Percentiles rank a stretch among this genome's conserved stretches.
These are phyloP conservation scores for Microctenopoma steveboyesi DNA, from an alignment of 2,797 vertebrate genomes.

Conservation along the genomic window DNA sequence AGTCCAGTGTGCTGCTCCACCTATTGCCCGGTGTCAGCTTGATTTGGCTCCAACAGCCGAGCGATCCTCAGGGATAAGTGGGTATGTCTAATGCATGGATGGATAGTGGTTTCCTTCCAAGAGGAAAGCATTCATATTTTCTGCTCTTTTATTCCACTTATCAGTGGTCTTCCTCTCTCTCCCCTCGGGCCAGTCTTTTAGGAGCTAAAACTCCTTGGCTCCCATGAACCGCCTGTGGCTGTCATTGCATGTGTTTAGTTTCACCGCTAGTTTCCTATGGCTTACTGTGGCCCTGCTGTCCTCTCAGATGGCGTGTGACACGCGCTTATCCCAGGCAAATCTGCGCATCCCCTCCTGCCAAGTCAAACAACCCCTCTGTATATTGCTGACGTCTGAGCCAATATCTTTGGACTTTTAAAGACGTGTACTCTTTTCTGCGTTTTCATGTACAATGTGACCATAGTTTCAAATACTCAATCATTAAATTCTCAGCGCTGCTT, in stretches of 20 bases:
- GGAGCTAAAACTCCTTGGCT: slow-evolving; percentile 77
- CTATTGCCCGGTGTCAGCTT: neutral
- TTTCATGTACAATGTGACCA: slow-evolving; percentile 79
- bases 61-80: neutral
- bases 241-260: slow-evolving; percentile 84
- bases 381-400: slow-evolving; percentile 81
- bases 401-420: slow-evolving; percentile 80
- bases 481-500: slow-evolving; percentile 82
- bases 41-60: too few relatives aligned
- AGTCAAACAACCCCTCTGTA: slow-evolving; percentile 81
- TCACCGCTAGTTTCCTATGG: slow-evolving; percentile 82
- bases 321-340: slow-evolving; percentile 81
- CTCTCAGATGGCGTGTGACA: slow-evolving; percentile 81
- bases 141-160: slow-evolving; percentile 71
- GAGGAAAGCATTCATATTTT: slow-evolving; percentile 75
- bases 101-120: slow-evolving; percentile 76
- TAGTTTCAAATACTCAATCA: slow-evolving; percentile 84
- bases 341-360: slow-evolving; percentile 73
- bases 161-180: slow-evolving; percentile 69
- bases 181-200: slow-evolving; percentile 72
- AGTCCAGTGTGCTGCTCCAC: neutral
- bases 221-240: slow-evolving; percentile 77
- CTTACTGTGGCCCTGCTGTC: slow-evolving; percentile 77
- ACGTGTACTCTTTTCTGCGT: slow-evolving; percentile 66
- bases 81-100: neutral